Conservation (phyloP, 1,140 invertebrate species). For the Mercenaria mercenaria region DNA sequence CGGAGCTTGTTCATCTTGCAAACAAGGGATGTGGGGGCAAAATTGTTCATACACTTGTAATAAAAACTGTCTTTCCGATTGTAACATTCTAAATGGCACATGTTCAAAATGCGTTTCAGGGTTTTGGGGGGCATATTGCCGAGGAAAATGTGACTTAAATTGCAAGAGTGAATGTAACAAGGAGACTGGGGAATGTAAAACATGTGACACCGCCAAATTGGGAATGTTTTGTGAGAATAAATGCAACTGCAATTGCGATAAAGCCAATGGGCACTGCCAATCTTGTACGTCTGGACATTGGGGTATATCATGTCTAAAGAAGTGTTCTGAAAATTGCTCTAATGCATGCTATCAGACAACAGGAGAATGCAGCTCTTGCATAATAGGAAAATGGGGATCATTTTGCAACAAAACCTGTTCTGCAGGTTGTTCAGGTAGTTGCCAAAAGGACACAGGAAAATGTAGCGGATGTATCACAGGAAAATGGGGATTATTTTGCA, state of each 20-base stretch:
- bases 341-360: neutral
- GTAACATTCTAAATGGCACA: neutral
- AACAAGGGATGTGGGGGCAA: neutral
- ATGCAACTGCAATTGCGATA: neutral
- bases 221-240: neutral
- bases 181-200: neutral
- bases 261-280: neutral
- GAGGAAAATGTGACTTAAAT: neutral
- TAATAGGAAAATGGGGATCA: neutral
- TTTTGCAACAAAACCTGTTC: neutral
- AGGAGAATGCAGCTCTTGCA: neutral
- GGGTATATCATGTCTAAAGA: neutral
- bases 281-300: neutral
- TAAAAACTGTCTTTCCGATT: neutral
- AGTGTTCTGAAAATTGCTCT: neutral
- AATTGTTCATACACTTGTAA: neutral
- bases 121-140: neutral
- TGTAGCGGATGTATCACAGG: neutral
- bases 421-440: neutral
- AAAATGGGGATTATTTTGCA: neutral
- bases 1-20: neutral
- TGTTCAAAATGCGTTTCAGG: neutral
- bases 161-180: neutral
- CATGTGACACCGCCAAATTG: neutral
- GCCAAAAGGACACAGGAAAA: neutral